These are phyloP conservation scores for Melinaea marsaeus DNA, from an alignment of 2,888 invertebrate genomes.

Conservation along the genomic window DNA sequence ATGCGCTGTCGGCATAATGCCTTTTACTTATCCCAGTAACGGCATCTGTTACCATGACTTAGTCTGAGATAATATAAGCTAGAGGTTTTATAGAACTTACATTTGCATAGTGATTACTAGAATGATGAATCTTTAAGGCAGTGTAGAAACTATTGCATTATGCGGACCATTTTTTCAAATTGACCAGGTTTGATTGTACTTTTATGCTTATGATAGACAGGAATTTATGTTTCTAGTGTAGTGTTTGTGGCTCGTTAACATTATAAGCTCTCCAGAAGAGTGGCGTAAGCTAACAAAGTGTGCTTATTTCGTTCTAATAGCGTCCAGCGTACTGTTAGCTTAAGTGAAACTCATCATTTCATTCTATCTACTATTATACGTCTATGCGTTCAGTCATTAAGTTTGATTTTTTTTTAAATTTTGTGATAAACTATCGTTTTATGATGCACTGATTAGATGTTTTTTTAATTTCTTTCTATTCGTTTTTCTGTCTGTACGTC, in stretches of 20 bases:
- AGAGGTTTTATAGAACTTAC: not conserved
- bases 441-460: too few species aligned
- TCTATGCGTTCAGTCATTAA: too few species aligned
- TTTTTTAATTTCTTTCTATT: too few species aligned
- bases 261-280: not conserved
- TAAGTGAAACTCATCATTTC: too few species aligned
- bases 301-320: not conserved
- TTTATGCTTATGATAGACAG: not conserved
- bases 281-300: not conserved
- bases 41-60: slow-evolving; percentile 29
- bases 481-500: too few species aligned
- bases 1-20: slow-evolving; percentile 21
- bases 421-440: too few species aligned
- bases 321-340: too few species aligned
- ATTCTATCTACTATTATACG: too few species aligned
- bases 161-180: too few species aligned
- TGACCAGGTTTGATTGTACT: too few species aligned
- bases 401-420: too few species aligned
- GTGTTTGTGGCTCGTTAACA: not conserved
- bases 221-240: not conserved
- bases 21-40: slow-evolving; percentile 29
- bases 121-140: not conserved
- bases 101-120: not conserved
- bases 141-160: not conserved
- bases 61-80: slow-evolving; percentile 17